These are phyloP conservation scores for Drosophila monieri DNA, from an alignment of 2,888 invertebrate species.

Conservation along the genomic window DNA sequence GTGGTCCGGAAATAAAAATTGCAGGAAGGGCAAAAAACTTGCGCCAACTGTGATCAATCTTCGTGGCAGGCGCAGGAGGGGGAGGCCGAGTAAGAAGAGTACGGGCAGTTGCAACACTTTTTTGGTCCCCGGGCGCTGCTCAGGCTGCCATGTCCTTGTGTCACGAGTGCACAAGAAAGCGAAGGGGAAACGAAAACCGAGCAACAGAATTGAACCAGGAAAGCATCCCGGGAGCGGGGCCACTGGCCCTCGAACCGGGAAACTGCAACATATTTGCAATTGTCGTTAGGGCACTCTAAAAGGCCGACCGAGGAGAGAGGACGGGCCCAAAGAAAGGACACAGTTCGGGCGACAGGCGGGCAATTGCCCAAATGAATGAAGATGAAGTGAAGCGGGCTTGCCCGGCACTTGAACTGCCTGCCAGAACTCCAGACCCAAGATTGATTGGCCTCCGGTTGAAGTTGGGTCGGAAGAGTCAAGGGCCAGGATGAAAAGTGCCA, in stretches of 20 bases:
- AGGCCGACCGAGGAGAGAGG: constrained; percentile 6
- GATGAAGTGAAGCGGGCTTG: constrained; percentile 59
- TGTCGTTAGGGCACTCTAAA: constrained; percentile 52
- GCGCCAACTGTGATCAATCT: constrained; percentile 76
- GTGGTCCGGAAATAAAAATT: constrained; percentile 63
- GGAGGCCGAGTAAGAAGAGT: constrained; percentile 3
- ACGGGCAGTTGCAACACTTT: constrained; percentile 50
- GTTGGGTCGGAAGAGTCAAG: constrained; percentile 4
- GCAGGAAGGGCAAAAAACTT: constrained; percentile 61
- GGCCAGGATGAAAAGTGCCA: constrained; percentile 22
- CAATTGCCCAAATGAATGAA: constrained; percentile 74
- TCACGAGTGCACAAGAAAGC: constrained; percentile 14
- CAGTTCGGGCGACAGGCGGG: constrained; percentile 29
- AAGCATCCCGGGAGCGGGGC: not conserved
- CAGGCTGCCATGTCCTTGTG: constrained; percentile 43
- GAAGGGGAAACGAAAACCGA: not conserved
- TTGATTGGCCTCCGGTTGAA: constrained; percentile 57
- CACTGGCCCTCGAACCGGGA: constrained; percentile 41
- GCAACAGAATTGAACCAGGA: constrained; percentile 1
- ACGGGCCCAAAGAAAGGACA: constrained; percentile 1
- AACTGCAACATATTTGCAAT: constrained; percentile 77
- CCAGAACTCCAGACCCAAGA: constrained; percentile 39
- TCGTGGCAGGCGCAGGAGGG: constrained; percentile 35
- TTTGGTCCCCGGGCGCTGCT: constrained; percentile 36
- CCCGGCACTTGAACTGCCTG: constrained; percentile 46